Evolutionary conservation across 2,888 invertebrate genomes (phyloP).

Genomic region (Platynereis dumerilii): DNA sequence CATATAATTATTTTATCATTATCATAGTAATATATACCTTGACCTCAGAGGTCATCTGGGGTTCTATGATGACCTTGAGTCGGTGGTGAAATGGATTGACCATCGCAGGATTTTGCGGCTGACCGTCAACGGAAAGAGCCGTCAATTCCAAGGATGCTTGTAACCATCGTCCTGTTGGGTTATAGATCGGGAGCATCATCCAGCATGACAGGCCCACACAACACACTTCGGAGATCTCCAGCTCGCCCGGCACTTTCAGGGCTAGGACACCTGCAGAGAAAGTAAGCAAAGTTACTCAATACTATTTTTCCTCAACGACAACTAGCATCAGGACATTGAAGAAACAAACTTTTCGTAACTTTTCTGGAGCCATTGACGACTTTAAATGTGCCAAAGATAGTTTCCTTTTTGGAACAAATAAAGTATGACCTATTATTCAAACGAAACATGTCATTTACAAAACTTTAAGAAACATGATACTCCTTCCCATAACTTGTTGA

Average conservation of each 20-base stretch:
- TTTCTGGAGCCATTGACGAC: no score
- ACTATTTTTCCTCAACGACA: no score
- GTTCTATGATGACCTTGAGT: conserved; percentile 46
- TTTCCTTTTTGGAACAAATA: no score
- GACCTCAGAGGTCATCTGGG: conserved; percentile 43
- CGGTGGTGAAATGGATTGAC: conserved; percentile 46
- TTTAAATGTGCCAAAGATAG: no score
- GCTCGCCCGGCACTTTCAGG: conserved; percentile 39
- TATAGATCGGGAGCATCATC: conserved; percentile 42
- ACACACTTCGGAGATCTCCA: conserved; percentile 46
- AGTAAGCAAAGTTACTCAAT: no score
- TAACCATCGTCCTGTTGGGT: conserved; percentile 47
- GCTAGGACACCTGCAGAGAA: background rate
- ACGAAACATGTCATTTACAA: no score
- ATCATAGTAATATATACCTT: conserved; percentile 40
- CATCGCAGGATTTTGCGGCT: conserved; percentile 14
- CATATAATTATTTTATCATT: no score
- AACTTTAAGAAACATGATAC: no score
- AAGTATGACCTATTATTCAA: no score
- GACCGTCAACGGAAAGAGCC: conserved; percentile 34
- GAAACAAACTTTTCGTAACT: no score
- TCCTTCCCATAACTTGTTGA: no score
- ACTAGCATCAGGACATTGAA: no score
- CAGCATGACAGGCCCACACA: conserved; percentile 50
- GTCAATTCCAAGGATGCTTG: conserved; percentile 43